These are phyloP conservation scores for Cossypha dichroa DNA, from an alignment of 2,797 vertebrate species.

Conservation along the genomic window DNA sequence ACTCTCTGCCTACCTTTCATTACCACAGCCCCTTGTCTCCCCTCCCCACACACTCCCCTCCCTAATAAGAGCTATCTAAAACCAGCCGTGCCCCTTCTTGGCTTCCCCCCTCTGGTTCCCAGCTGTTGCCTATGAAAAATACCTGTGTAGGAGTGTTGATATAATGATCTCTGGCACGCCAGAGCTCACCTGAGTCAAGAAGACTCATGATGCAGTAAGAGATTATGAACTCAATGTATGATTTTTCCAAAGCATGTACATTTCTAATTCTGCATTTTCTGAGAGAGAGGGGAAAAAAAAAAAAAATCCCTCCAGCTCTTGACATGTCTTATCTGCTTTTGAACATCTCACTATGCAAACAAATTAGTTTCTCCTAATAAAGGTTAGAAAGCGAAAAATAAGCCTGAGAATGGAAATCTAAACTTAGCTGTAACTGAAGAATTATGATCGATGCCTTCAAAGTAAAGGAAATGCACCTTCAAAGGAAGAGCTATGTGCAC, in stretches of 20 bases:
- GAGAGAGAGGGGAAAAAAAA: too few relatives aligned
- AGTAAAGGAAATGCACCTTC: not conserved
- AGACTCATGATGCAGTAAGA: not conserved
- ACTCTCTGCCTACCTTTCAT: not conserved
- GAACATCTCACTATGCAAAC: not conserved
- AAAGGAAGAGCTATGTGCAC: not conserved
- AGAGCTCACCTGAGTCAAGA: not conserved
- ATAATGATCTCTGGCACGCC: not conserved
- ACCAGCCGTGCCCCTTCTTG: not conserved
- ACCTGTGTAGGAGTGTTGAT: not conserved
- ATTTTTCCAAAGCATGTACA: not conserved
- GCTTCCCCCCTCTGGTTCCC: not conserved
- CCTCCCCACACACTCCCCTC: not conserved
- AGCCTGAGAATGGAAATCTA: not conserved
- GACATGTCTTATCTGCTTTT: not conserved
- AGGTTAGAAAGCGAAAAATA: not conserved
- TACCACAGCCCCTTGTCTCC: not conserved
- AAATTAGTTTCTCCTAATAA: conserved; percentile 6
- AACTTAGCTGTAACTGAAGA: not conserved
- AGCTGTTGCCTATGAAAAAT: conserved; percentile 17
- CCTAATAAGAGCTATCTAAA: not conserved
- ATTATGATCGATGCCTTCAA: not conserved
- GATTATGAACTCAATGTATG: not conserved
- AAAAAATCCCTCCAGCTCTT: not conserved
- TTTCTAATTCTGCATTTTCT: not conserved